Percentiles rank a stretch among this genome's conserved stretches.
phyloP scores from a whole-genome alignment of 2,113 vertebrate genomes.

The Nesospiza acunhae region DNA sequence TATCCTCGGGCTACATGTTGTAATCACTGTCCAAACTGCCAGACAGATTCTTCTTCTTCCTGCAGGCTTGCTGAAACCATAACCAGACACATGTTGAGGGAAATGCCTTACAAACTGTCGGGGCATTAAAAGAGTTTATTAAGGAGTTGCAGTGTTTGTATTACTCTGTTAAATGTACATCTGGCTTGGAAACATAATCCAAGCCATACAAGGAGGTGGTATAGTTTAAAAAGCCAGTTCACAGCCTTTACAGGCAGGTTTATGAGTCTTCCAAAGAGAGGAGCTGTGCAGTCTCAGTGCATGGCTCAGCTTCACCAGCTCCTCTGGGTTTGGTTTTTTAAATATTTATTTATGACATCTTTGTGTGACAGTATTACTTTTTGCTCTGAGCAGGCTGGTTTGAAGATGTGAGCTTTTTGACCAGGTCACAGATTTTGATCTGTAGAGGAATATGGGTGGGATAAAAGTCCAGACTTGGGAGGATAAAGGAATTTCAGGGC shows the following conservation, averaged over 20 bases:
- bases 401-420: background rate
- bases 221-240: background rate
- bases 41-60: background rate
- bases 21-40: background rate
- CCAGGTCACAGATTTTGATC: background rate
- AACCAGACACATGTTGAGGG: background rate
- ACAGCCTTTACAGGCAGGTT: background rate
- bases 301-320: background rate
- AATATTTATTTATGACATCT: background rate
- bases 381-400: background rate
- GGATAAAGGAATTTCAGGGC: background rate
- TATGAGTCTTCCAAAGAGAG: background rate
- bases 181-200: background rate
- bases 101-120: background rate
- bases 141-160: background rate
- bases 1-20: background rate
- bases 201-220: background rate
- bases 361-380: accelerated
- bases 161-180: background rate
- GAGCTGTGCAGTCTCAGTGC: background rate
- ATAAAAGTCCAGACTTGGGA: background rate
- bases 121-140: background rate
- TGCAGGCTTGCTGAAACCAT: background rate
- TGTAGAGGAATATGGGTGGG: background rate
- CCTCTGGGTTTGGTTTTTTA: background rate